phyloP scores from a whole-genome alignment of 2,888 invertebrate species.

The Yponomeuta cagnagella region DNA sequence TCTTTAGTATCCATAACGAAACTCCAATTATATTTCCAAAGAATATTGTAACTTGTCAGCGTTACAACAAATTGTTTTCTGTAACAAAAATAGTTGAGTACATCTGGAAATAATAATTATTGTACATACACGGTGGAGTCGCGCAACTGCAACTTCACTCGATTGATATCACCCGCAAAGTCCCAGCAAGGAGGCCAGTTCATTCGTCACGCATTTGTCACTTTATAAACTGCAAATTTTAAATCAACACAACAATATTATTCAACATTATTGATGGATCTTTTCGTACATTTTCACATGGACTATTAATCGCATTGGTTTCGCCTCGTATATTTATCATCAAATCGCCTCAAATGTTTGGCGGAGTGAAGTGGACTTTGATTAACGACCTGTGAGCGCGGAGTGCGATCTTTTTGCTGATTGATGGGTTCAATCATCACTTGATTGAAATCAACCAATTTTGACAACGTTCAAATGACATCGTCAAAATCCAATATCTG shows the following conservation, averaged over 20 bases:
- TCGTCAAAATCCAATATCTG: neutral
- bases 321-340: neutral
- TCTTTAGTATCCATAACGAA: too few relatives aligned
- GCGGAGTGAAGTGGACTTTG: neutral
- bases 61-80: too few relatives aligned
- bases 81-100: too few relatives aligned
- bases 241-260: conserved; percentile 2
- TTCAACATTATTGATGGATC: neutral
- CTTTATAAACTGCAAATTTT: conserved; percentile 4
- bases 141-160: neutral
- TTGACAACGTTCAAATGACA: neutral
- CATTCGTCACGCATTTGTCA: conserved; percentile 11
- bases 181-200: conserved; percentile 6
- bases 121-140: neutral
- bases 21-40: too few relatives aligned
- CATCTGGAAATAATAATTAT: too few relatives aligned
- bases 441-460: too few relatives aligned
- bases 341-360: neutral
- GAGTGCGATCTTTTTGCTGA: neutral
- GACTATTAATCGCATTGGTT: neutral
- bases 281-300: neutral
- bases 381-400: neutral
- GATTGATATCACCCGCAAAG: neutral
- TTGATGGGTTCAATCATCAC: neutral
- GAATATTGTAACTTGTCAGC: too few relatives aligned